Percentiles rank a stretch among this genome's conserved stretches.
Evolutionary conservation across 2,113 vertebrate genomes (phyloP).

Genomic region (Pampusana beccarii): DNA sequence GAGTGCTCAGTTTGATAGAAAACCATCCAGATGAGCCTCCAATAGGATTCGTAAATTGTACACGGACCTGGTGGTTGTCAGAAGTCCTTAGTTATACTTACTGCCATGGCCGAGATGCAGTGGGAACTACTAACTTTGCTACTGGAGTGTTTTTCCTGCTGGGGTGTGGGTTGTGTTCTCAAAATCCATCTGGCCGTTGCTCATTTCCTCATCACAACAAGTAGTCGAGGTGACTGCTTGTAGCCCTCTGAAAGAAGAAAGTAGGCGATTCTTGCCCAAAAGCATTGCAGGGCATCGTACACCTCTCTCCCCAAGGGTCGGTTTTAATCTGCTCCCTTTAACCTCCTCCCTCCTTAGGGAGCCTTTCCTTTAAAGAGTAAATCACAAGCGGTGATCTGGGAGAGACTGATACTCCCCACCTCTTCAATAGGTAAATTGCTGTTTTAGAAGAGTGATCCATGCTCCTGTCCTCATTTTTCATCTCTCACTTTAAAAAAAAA

Average conservation of each 20-base stretch:
- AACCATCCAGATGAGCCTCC: neutral
- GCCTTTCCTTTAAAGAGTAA: neutral
- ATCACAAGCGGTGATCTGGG: neutral
- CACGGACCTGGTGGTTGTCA: neutral
- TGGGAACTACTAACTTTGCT: neutral
- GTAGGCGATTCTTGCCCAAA: neutral
- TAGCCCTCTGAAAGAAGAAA: neutral
- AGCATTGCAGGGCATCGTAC: neutral
- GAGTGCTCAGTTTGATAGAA: neutral
- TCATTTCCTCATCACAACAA: neutral
- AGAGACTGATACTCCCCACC: slow-evolving; percentile 35
- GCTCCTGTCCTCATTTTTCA: slow-evolving; percentile 54
- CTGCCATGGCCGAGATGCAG: neutral
- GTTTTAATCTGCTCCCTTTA: slow-evolving; percentile 17
- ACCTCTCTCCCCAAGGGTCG: neutral
- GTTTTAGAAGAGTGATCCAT: slow-evolving; percentile 20
- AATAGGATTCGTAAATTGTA: neutral
- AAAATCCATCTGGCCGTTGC: neutral
- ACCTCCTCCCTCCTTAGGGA: slow-evolving; percentile 16
- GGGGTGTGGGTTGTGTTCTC: neutral
- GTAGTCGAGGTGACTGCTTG: neutral
- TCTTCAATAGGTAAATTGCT: slow-evolving; percentile 47
- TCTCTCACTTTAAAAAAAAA: slow-evolving; percentile 50
- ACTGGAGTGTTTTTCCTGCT: neutral
- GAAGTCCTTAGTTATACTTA: neutral